Percentiles rank a stretch among this genome's conserved stretches.
Evolutionary conservation across 2,888 invertebrate genomes (phyloP).

Genomic region (Trachelus stipa): DNA sequence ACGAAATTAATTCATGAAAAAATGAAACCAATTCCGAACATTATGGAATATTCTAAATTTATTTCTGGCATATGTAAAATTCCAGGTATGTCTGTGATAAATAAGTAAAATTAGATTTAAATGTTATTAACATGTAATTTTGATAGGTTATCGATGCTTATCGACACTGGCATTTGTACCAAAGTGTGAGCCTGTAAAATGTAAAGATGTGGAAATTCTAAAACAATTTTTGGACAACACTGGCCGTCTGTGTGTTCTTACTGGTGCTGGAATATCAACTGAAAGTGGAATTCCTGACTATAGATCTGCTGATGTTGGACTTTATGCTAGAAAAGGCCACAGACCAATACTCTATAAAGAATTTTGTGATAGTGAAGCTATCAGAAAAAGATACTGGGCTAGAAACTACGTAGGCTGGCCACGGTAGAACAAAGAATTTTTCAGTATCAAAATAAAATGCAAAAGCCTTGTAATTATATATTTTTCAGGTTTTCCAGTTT

Average conservation of each 20-base stretch:
- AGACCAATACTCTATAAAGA: conserved; percentile 90
- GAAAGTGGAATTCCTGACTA: conserved; percentile 98
- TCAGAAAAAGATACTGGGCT: conserved; percentile 92
- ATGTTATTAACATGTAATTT: not conserved
- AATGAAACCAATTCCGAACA: not conserved
- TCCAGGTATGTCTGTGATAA: not conserved
- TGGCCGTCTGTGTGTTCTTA: conserved; percentile 77
- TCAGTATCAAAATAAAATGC: not conserved
- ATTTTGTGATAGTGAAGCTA: conserved; percentile 77
- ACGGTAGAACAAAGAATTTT: conserved; percentile 39
- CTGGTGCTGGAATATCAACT: conserved; percentile 97
- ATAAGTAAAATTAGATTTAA: not conserved
- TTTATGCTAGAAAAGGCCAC: conserved; percentile 87
- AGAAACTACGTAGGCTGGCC: conserved; percentile 95
- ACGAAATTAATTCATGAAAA: not conserved
- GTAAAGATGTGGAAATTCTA: conserved; percentile 72
- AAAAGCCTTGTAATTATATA: conserved; percentile 2
- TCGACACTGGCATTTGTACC: conserved; percentile 74
- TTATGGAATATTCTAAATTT: not conserved
- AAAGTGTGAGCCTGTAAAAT: conserved; percentile 75
- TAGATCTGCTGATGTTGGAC: conserved; percentile 89
- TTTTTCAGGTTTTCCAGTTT: conserved; percentile 76
- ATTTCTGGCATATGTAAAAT: not conserved
- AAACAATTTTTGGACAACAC: conserved; percentile 72
- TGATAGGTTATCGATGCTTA: conserved; percentile 25